Evolutionary conservation across 1,140 invertebrate species (phyloP).

Genomic region (Bathynomus jamesi): DNA sequence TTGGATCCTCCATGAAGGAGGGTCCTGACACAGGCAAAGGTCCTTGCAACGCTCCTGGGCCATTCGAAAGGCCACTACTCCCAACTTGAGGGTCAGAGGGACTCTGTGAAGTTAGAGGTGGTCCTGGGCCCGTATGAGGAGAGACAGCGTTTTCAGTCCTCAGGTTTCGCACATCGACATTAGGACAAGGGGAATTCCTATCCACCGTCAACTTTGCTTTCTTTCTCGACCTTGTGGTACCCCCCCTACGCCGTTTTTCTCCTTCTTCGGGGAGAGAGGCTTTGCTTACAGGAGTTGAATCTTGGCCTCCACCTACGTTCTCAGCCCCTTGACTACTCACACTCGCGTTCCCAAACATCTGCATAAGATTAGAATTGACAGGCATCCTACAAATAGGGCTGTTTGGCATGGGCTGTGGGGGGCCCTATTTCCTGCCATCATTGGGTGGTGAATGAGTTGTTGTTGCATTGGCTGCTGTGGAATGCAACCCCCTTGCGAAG

Average conservation of each 20-base stretch:
- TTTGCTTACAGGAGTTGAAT: not conserved
- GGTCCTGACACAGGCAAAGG: conserved; percentile 44
- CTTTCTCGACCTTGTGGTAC: conserved; percentile 15
- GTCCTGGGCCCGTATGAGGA: conserved; percentile 14
- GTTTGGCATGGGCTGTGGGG: not conserved
- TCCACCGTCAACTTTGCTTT: conserved; percentile 20
- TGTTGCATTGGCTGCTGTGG: not conserved
- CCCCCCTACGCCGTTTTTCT: conserved; percentile 18
- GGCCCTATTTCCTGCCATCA: not conserved
- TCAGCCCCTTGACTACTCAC: not conserved
- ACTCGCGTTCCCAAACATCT: not conserved
- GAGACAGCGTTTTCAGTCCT: conserved; percentile 43
- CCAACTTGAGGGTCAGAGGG: conserved; percentile 14
- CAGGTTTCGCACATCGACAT: conserved; percentile 48
- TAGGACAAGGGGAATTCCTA: conserved; percentile 46
- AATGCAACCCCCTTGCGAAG: not conserved
- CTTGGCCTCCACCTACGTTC: not conserved
- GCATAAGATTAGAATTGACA: not conserved
- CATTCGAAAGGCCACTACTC: not conserved
- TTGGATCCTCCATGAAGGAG: conserved; percentile 80
- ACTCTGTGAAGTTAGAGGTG: conserved; percentile 13
- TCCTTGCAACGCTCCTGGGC: not conserved
- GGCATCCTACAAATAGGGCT: not conserved
- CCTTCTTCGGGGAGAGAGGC: conserved; percentile 24
- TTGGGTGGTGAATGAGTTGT: not conserved